These are phyloP conservation scores for Chionodraco myersi DNA, from an alignment of 2,113 vertebrate genomes.

Conservation along the genomic window DNA sequence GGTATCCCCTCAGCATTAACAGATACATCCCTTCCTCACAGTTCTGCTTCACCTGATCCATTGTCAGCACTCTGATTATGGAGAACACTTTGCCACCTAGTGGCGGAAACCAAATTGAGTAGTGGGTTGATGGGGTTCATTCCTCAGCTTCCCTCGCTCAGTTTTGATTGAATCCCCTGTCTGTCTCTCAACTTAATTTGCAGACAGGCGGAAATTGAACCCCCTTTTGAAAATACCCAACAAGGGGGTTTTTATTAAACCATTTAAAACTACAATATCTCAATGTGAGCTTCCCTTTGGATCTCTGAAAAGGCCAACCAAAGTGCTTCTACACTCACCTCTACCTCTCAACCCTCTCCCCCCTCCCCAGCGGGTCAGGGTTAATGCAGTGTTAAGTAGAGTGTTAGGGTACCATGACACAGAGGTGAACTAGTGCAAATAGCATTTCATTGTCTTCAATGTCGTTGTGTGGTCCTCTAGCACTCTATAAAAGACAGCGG, in stretches of 20 bases:
- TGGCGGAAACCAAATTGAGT: conserved; percentile 75
- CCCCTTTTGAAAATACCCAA: conserved; percentile 16
- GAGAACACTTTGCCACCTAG: conserved; percentile 78
- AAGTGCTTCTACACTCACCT: conserved; percentile 79
- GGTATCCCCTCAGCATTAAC: conserved; percentile 62
- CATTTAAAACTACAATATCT: conserved; percentile 19
- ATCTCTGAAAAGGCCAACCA: conserved; percentile 68
- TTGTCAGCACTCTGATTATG: conserved; percentile 62
- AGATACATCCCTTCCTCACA: conserved; percentile 58
- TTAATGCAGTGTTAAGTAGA: conserved; percentile 74
- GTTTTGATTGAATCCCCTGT: conserved; percentile 72
- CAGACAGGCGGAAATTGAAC: conserved; percentile 65
- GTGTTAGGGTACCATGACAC: conserved; percentile 79
- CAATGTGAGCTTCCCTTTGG: conserved; percentile 43
- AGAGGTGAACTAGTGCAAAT: conserved; percentile 70
- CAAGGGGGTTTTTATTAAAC: conserved; percentile 46
- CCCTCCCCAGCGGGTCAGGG: conserved; percentile 77
- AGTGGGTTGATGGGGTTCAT: conserved; percentile 53
- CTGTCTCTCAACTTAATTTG: conserved; percentile 66
- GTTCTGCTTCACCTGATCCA: conserved; percentile 65
- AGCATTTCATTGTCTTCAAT: conserved; percentile 76
- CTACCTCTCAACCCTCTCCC: conserved; percentile 79
- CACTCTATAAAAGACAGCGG: conserved; percentile 73
- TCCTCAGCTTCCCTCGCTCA: conserved; percentile 71
- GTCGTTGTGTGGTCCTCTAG: conserved; percentile 78